Evolutionary conservation across 2,888 invertebrate species (phyloP).

Genomic region (Ichneumoninae sp.): DNA sequence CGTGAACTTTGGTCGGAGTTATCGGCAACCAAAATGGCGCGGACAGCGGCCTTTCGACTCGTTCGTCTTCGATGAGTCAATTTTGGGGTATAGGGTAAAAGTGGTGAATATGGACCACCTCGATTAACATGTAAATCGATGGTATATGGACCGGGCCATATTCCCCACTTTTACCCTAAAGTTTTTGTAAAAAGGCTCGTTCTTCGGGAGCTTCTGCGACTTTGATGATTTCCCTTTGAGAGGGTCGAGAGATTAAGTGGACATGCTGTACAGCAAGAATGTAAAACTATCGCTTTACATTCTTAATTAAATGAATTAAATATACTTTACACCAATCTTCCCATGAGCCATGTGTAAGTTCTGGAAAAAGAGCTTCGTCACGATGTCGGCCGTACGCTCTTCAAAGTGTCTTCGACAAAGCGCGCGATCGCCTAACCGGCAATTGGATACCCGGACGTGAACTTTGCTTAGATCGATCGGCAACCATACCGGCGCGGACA

Average conservation of each 20-base stretch:
- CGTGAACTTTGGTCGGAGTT: slow-evolving; percentile 19
- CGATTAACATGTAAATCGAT: too few species aligned
- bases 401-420: too few species aligned
- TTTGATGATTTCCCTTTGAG: background rate
- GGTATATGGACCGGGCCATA: too few species aligned
- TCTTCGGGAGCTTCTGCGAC: too few species aligned
- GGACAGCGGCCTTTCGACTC: background rate
- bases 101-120: too few species aligned
- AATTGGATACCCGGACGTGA: too few species aligned
- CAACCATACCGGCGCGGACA: too few species aligned
- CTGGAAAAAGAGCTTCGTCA: slow-evolving; percentile 8
- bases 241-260: background rate
- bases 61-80: background rate
- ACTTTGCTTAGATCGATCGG: too few species aligned
- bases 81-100: background rate
- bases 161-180: background rate
- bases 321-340: background rate
- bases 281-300: background rate
- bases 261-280: background rate
- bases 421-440: too few species aligned
- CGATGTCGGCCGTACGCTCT: too few species aligned
- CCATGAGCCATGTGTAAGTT: background rate
- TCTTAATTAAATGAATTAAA: background rate
- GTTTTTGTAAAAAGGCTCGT: background rate
- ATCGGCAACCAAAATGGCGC: background rate